These are phyloP conservation scores for Hirtodrosophila trivittata DNA, from an alignment of 2,888 invertebrate genomes.

Conservation along the genomic window DNA sequence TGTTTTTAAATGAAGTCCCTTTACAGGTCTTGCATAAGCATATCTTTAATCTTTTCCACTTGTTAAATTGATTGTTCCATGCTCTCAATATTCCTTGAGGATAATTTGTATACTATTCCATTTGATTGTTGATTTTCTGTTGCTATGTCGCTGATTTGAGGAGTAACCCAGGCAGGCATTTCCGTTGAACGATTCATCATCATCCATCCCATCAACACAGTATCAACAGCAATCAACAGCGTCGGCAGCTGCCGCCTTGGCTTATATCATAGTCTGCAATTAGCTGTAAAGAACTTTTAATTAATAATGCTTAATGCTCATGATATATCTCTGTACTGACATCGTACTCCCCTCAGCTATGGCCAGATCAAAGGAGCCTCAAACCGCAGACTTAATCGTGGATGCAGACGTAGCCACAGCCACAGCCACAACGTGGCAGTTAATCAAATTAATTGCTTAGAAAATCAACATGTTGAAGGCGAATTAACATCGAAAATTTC, in stretches of 20 bases:
- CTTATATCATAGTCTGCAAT: slow-evolving; percentile 64
- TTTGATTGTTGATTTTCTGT: not conserved
- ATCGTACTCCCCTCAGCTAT: slow-evolving; percentile 29
- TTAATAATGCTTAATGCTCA: slow-evolving; percentile 63
- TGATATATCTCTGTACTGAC: slow-evolving; percentile 47
- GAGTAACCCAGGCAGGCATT: slow-evolving; percentile 37
- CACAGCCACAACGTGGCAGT: slow-evolving; percentile 64
- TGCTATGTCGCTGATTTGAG: not conserved
- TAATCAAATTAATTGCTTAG: slow-evolving; percentile 78
- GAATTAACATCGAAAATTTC: slow-evolving; percentile 27
- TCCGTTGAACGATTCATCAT: slow-evolving; percentile 42
- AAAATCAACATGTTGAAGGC: slow-evolving; percentile 73
- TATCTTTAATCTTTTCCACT: not conserved
- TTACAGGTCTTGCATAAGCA: too few relatives aligned
- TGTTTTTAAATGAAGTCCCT: too few relatives aligned
- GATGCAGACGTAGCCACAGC: slow-evolving; percentile 35
- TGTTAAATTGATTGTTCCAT: too few relatives aligned
- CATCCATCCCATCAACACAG: slow-evolving; percentile 4
- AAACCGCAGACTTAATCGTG: slow-evolving; percentile 56
- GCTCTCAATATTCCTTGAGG: too few relatives aligned
- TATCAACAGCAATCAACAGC: slow-evolving; percentile 16
- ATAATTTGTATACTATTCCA: not conserved
- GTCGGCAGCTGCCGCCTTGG: slow-evolving; percentile 28
- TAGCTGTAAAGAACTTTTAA: slow-evolving; percentile 68
- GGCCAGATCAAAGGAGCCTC: slow-evolving; percentile 50